Conservation (phyloP, 2,113 vertebrate species). For the Saccopteryx leptura region DNA sequence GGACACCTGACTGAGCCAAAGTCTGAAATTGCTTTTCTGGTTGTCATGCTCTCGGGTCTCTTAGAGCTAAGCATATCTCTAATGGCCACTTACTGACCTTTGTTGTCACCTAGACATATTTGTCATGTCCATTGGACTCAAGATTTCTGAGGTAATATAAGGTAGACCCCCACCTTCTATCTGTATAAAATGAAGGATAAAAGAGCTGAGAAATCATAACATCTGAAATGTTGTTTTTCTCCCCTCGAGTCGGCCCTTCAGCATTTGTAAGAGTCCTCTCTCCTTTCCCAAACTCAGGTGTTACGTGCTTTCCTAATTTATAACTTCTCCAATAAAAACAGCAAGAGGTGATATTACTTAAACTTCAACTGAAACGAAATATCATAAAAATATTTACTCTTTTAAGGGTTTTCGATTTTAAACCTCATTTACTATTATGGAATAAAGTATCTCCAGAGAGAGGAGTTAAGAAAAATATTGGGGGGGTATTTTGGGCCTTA, state of each 20-base stretch:
- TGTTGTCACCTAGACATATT: background rate
- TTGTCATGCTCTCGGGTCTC: background rate
- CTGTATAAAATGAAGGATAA: conserved; percentile 40
- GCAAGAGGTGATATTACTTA: conserved; percentile 42
- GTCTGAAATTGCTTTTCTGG: conserved; percentile 5
- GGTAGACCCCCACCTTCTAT: background rate
- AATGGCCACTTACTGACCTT: background rate
- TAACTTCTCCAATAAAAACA: background rate
- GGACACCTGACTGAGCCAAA: background rate
- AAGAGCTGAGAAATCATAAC: background rate
- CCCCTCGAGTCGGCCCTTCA: background rate
- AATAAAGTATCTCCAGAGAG: conserved; percentile 33
- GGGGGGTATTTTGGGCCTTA: background rate
- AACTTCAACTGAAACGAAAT: conserved; percentile 55
- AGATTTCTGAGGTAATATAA: background rate
- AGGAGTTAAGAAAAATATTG: background rate
- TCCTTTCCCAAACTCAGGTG: background rate
- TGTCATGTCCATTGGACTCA: background rate
- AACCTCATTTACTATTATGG: conserved; percentile 16
- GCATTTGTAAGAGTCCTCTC: background rate
- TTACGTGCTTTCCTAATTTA: background rate
- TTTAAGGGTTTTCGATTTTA: conserved; percentile 24
- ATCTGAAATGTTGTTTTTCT: conserved; percentile 26
- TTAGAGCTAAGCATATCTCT: background rate
- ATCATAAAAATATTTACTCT: conserved; percentile 11